Evolutionary conservation across 2,797 vertebrate species (phyloP).

Genomic region (Bryconaethiops microstoma): DNA sequence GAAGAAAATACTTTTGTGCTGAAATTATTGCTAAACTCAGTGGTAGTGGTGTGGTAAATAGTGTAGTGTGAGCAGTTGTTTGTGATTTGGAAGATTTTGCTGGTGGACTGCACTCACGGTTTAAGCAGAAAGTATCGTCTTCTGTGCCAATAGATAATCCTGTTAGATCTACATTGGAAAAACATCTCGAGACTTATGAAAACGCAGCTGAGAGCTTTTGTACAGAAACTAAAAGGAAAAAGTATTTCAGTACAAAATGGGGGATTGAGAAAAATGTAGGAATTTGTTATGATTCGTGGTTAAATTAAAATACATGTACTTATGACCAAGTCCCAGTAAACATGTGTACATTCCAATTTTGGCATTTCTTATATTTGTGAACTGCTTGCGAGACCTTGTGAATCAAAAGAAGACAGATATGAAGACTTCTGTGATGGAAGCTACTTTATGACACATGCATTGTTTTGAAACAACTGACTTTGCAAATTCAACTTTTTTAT

Average conservation of each 20-base stretch:
- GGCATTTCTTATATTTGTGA: neutral
- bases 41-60: slow-evolving; percentile 40
- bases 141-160: slow-evolving; percentile 28
- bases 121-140: neutral
- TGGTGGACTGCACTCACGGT: slow-evolving; percentile 12
- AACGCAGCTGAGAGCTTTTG: neutral
- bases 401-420: no score
- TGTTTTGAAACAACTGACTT: slow-evolving; percentile 6
- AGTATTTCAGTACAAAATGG: neutral
- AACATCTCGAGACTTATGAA: neutral
- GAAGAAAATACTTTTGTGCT: neutral
- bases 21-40: slow-evolving; percentile 41
- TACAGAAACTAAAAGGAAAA: neutral
- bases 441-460: slow-evolving; percentile 8
- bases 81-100: slow-evolving; percentile 48
- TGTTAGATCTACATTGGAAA: neutral
- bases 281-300: neutral
- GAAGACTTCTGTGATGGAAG: slow-evolving; percentile 19
- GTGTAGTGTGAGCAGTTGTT: slow-evolving; percentile 38
- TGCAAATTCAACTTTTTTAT: slow-evolving; percentile 13
- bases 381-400: no score
- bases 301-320: neutral
- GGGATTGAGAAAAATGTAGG: neutral
- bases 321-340: neutral
- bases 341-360: slow-evolving; percentile 10